Evolutionary conservation across 2,888 invertebrate species (phyloP), one percentile per base, ranked within the genome.

Genomic region (Morpho deidamia): DNA sequence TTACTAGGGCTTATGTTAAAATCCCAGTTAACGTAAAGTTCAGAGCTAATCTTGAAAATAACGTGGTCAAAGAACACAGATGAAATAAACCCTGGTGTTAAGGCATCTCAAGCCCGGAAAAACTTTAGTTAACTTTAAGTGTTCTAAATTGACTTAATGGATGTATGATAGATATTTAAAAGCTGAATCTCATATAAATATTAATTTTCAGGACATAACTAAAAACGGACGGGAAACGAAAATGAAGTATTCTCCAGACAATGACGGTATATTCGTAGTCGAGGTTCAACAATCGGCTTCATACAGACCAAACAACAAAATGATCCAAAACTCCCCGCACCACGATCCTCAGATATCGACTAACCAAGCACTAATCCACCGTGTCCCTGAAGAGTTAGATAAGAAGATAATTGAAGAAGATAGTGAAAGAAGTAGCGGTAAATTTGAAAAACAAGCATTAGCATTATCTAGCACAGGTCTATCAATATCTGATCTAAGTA

Each of bases 401-500:
- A 78, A 71, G 47, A 83, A 76, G 39, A 61, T 69, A 23, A 56
- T 68, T 1, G 81, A 81, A 59, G 84, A 86, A 56, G 83, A 83
- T 47, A 80, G 79, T 51, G 82, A 85, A 54, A 72, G 63, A 59
- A 76, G 72, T 51, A 81, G 72, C 45, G 73, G 62, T 0, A 80
- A 77, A 60, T 80, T 76, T 34, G 78, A 80, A 8, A 78, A 71
- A 55, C 91, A 83, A 76, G 82, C 90, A 4, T 72, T 91, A 49
- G 91, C 92, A 0, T 79, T 91, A 50, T 91, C 92, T 14, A 93
- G 93, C 69, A 95, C 95, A 0, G 96, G 96, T 0, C 90, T 96
- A 2, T 95, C 95, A 7, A 95, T 95, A 70, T 96, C 96, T 7
- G 95, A 95, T 71, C 88, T 95, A 0, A 95, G 95, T 70, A 91